Evolutionary conservation across 2,888 invertebrate species (phyloP).

Genomic region (Thecocarcelia acutangulata): DNA sequence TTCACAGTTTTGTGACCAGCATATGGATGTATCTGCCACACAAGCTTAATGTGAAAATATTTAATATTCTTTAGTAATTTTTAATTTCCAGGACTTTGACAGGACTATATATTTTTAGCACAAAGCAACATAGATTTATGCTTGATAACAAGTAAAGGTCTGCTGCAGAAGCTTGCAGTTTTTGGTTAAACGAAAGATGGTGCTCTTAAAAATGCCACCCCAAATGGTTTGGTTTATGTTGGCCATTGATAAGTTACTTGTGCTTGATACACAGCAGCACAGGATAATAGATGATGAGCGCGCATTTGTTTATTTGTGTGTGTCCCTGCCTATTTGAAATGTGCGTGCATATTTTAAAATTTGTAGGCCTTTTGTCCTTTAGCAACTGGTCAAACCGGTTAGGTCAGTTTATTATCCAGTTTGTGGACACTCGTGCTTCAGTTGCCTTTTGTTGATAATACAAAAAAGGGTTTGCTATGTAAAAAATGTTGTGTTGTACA

Average conservation of each 20-base stretch:
- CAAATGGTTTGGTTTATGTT: background rate
- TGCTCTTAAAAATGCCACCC: background rate
- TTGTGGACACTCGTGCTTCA: conserved; percentile 37
- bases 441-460: conserved; percentile 2
- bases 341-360: conserved; percentile 5
- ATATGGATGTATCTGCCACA: too few species aligned
- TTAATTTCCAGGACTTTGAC: too few species aligned
- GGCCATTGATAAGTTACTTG: background rate
- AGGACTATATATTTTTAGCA: too few species aligned
- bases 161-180: background rate
- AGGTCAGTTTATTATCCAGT: conserved; percentile 54
- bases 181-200: background rate
- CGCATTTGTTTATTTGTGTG: conserved; percentile 2
- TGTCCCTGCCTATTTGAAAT: background rate
- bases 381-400: conserved; percentile 62
- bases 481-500: background rate
- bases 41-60: too few species aligned
- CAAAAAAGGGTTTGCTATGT: conserved; percentile 16
- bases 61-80: too few species aligned
- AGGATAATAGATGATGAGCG: conserved; percentile 7
- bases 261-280: background rate
- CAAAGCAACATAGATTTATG: too few species aligned
- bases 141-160: background rate
- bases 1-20: too few species aligned
- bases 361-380: conserved; percentile 12